A percentile compares a stretch with the other conserved stretches of the same genome.
These are phyloP conservation scores for Aurelia aurita DNA, from an alignment of 30 jellyfish, hydroid and myxozoan genomes.

Conservation along the genomic window DNA sequence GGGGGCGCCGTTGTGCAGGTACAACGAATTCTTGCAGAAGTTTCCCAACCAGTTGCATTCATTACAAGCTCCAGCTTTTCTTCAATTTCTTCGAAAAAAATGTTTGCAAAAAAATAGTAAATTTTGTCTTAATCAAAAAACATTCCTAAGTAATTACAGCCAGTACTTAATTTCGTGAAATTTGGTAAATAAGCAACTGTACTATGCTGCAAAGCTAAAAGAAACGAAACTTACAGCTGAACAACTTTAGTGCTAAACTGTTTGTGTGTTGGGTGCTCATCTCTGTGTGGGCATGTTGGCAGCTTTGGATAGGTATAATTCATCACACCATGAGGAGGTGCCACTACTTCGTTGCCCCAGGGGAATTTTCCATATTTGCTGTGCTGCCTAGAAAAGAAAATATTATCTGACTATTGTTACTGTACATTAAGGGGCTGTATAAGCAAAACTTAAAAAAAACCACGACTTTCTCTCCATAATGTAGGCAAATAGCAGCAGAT, in stretches of 20 bases:
- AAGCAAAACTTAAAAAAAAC: too few relatives aligned
- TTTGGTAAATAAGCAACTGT: too few relatives aligned
- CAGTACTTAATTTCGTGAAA: too few relatives aligned
- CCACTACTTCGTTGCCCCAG: conserved; percentile 52
- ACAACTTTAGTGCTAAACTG: conserved; percentile 64
- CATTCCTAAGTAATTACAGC: too few relatives aligned
- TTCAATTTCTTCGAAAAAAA: not conserved
- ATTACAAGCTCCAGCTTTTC: not conserved
- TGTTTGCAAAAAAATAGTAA: too few relatives aligned
- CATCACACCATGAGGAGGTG: conserved; percentile 1
- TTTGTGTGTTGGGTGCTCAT: conserved; percentile 53
- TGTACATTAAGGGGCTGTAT: too few relatives aligned
- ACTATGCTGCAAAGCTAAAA: too few relatives aligned
- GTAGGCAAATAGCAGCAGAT: too few relatives aligned
- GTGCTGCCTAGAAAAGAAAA: not conserved
- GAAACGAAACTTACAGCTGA: conserved; percentile 50
- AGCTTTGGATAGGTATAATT: not conserved
- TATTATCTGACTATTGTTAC: not conserved
- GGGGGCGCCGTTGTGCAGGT: too few relatives aligned
- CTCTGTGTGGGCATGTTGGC: not conserved
- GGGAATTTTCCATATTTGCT: not conserved
- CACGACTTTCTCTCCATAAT: too few relatives aligned
- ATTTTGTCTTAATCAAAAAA: too few relatives aligned
- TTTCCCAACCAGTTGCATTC: not conserved
- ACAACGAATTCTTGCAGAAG: too few relatives aligned